Base-by-base conservation (phyloP, 1,140 invertebrate species). In the Drosophila pectinifera region DNA sequence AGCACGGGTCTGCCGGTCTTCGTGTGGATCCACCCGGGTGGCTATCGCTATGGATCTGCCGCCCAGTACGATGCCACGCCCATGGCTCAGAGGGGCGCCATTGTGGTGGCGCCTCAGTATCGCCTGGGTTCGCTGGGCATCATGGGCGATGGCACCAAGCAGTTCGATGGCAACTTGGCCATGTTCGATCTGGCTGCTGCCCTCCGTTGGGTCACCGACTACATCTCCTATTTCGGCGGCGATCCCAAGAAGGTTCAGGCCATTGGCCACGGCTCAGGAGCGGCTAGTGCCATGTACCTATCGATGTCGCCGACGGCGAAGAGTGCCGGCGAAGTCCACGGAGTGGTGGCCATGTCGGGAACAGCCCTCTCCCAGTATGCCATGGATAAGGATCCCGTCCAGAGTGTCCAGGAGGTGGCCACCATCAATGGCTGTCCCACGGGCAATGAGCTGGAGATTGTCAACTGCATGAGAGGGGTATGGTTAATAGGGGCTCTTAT, bases 21-120 rank as follows among this genome's bases (percentile, higher is more conserved):
- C 46, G 92, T 95, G 16, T 95, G 94, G 94, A 95, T 95, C 65
- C 94, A 95, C 70, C 94, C 94, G 4, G 95, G 95, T 16, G 94
- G 94, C 54, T 95, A 94, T 80, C 90, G 94, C 55, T 93, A 93
- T 80, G 96, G 95, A 4, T 95, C 95, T 0, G 94, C 95, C 0
- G 94, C 93, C 5, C 94, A 95, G 59, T 96, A 95, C 80, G 94
- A 94, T 72, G 94, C 94, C 45, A 91, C 91, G 59, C 93, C 95
- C 55, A 91, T 96, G 13, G 93, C 95, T 2, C 93, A 94, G 10
- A 94, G 95, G 78, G 93, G 94, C 16, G 91, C 96, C 20, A 94
- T 97, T 14, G 93, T 97, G 2, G 96, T 97, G 1, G 95, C 96
- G 0, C 94, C 97, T 22, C 96, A 97, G 73, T 97, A 97, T 75